Evolutionary conservation across 2,113 vertebrate genomes (phyloP).

Genomic region (Vidua chalybeata): DNA sequence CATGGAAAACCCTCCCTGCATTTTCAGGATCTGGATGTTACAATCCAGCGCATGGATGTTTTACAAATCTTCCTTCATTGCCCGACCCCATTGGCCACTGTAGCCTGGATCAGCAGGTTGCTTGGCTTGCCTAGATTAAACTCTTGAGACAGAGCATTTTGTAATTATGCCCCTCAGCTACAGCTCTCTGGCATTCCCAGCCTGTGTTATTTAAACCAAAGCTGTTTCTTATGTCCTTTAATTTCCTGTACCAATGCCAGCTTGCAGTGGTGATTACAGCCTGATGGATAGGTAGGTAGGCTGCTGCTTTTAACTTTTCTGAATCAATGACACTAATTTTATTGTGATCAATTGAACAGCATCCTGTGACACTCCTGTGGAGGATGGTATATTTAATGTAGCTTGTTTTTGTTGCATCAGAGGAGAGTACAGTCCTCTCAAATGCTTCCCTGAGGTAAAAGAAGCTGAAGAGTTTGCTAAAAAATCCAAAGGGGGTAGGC

Average conservation of each 20-base stretch:
- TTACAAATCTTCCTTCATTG: not conserved
- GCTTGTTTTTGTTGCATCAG: constrained; percentile 17
- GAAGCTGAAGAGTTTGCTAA: not conserved
- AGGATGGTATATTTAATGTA: constrained; percentile 35
- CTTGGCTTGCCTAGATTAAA: constrained; percentile 44
- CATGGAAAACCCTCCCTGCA: not conserved
- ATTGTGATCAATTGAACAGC: constrained; percentile 57
- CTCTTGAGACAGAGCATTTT: constrained; percentile 27
- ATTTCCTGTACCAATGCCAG: constrained; percentile 40
- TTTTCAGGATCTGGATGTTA: not conserved
- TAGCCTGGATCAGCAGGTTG: constrained; percentile 25
- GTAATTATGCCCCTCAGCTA: constrained; percentile 19
- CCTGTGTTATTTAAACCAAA: constrained; percentile 51
- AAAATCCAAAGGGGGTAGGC: not conserved
- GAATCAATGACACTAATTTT: constrained; percentile 64
- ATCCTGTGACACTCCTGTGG: constrained; percentile 40
- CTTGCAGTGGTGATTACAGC: constrained; percentile 25
- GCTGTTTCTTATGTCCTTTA: constrained; percentile 49
- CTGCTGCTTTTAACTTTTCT: constrained; percentile 66
- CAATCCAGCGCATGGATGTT: not conserved
- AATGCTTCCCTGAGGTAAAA: not conserved
- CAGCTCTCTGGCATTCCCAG: constrained; percentile 12
- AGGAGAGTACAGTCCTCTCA: not conserved
- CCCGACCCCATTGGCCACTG: not conserved
- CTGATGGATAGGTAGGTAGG: constrained; percentile 46